A percentile compares a stretch with the other conserved stretches of the same genome.
Evolutionary conservation across 2,888 invertebrate genomes (phyloP).

Genomic region (Dyspetes luteomarginatus): DNA sequence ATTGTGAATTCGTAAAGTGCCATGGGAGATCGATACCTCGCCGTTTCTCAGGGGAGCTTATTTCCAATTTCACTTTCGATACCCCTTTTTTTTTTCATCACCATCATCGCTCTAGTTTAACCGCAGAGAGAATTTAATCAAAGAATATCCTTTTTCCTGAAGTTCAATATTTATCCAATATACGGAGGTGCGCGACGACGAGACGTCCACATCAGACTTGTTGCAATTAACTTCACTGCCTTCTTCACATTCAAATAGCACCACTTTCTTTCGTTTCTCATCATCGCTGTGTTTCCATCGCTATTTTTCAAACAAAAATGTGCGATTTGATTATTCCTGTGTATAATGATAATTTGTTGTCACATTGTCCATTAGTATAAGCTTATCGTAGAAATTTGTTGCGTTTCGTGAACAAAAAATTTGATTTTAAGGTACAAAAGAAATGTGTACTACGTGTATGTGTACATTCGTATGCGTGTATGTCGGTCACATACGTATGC

Average conservation of each 20-base stretch:
- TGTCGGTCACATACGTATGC: neutral
- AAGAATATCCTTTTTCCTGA: constrained; percentile 34
- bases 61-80: neutral
- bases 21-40: neutral
- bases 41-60: neutral
- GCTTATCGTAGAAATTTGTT: too few relatives aligned
- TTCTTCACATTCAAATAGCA: constrained; percentile 11
- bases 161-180: neutral
- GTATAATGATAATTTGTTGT: too few relatives aligned
- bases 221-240: constrained; percentile 33
- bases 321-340: too few relatives aligned
- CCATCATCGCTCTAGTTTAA: neutral
- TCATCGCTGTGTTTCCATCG: too few relatives aligned
- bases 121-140: constrained; percentile 50
- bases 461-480: constrained; percentile 4
- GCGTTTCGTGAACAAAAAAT: too few relatives aligned
- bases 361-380: too few relatives aligned
- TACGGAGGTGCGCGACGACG: neutral
- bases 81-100: neutral
- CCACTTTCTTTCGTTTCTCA: neutral
- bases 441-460: too few relatives aligned
- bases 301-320: too few relatives aligned
- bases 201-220: neutral
- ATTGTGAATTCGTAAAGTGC: constrained; percentile 10
- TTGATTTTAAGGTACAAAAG: too few relatives aligned